Percentiles rank a stretch among this genome's conserved stretches.
These are phyloP conservation scores for Mimachlamys varia DNA, from an alignment of 2,888 invertebrate genomes.

Conservation along the genomic window DNA sequence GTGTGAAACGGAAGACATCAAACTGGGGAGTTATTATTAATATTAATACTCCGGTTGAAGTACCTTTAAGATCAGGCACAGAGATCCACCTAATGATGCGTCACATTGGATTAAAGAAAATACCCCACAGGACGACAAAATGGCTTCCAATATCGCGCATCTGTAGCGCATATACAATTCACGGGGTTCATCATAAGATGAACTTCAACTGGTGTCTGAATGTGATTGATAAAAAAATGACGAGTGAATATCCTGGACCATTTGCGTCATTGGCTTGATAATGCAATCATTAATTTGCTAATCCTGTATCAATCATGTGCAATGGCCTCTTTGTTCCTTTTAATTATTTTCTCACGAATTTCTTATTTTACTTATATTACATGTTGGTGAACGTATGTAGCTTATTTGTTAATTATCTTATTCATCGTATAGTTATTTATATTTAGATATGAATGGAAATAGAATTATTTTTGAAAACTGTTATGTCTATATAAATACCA, in stretches of 20 bases:
- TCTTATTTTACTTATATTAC: too few species aligned
- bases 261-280: not conserved
- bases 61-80: not conserved
- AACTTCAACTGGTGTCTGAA: not conserved
- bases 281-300: too few species aligned
- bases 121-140: conserved; percentile 15
- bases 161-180: not conserved
- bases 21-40: conserved; percentile 20
- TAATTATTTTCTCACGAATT: too few species aligned
- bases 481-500: too few species aligned
- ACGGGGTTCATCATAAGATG: not conserved
- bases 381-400: too few species aligned
- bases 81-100: conserved; percentile 10
- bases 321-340: too few species aligned
- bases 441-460: too few species aligned
- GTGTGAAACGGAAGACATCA: not conserved
- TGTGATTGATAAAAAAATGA: not conserved
- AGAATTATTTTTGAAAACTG: too few species aligned
- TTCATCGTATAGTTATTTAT: too few species aligned
- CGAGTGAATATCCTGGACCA: not conserved
- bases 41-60: conserved; percentile 34
- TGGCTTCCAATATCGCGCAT: not conserved
- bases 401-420: too few species aligned
- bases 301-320: too few species aligned
- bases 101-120: conserved; percentile 7